Evolutionary conservation across 2,797 vertebrate species (phyloP), one percentile per base, ranked within the genome.

Genomic region (Brachyrhaphis roseni): DNA sequence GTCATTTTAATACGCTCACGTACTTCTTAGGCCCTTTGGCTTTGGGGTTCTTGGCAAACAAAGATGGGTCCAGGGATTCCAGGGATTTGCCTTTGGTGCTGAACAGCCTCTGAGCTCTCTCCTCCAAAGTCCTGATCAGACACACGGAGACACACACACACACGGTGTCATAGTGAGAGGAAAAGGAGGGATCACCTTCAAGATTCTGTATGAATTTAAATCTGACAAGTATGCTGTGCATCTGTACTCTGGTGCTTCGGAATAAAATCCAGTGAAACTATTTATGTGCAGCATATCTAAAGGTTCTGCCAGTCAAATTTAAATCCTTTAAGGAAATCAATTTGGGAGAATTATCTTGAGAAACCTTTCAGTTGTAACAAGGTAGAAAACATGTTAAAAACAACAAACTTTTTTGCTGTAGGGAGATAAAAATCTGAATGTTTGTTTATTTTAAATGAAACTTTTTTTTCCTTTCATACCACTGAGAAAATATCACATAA

Each of bases 31-130:
- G 98, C 53, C 98, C 98, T 94, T 99, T 99, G 78, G 97, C 97
- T 94, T 99, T 99, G 3, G 98, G 98, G 81, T 99, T 99, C 93
- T 99, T 99, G 45, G 98, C 97, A 77, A 99, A 99, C 79, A 99
- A 94, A 10, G 98, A 98, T 0, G 98, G 95, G 83, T 99, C 98
- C 0, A 99, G 95, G 0, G 96, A 96, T 84, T 99, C 98, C 78
- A 99, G 91, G 39, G 98, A 99, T 88, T 99, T 98, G 72, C 98
- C 98, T 94, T 99, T 99, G 45, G 98, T 99, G 94, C 98, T 96
- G 74, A 99, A 99, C 18, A 99, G 95, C 70, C 98, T 97, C 94
- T 99, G 98, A 13, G 98, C 97, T 88, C 98, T 93, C 80, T 99
- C 98, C 88, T 99, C 98, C 64, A 99, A 94, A 31, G 98, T 99